Evolutionary conservation across 2,113 vertebrate species (phyloP), one percentile per base, ranked within the genome.

Genomic region (Sebastes schlegelii): DNA sequence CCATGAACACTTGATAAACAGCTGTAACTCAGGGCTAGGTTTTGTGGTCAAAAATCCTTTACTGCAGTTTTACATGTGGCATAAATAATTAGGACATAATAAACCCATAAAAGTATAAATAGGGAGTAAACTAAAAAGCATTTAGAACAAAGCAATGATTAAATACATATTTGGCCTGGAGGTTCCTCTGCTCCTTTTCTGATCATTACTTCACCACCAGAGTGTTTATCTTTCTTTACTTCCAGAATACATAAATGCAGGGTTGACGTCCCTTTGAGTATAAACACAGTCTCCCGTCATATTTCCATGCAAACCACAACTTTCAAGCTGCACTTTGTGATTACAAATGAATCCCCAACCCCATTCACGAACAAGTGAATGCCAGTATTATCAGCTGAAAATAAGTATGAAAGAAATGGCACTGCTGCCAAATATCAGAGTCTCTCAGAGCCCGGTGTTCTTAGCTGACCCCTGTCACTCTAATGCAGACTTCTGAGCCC

Each of bases 401-500:
- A 34, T 16, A 46, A 17, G 43, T 23, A 66, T 61, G 11, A 60
- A 58, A 60, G 17, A 80, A 80, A 83, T 68, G 55, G 55, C 26
- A 55, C 10, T 17, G 21, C 12, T 42, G 13, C 80, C 77, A 83
- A 54, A 80, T 83, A 79, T 76, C 51, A 80, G 16, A 11, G 63
- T 60, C 46, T 66, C 42, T 60, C 10, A 34, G 67, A 65, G 21
- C 60, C 40, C 40, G 11, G 34, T 73, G 64, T 63, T 74, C 66
- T 45, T 8, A 45, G 62, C 9, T 77, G 70, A 75, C 74, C 76
- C 49, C 43, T 62, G 61, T 64, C 72, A 42, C 14, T 71, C 79
- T 79, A 62, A 79, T n/a, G 57, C 26, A 69, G 43, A 62, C 67
- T 55, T 64, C 68, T 74, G 64, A 81, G 61, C 45, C 48, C 69